phyloP scores from a whole-genome alignment of 1,140 invertebrate genomes.

The Lepidurus arcticus region DNA sequence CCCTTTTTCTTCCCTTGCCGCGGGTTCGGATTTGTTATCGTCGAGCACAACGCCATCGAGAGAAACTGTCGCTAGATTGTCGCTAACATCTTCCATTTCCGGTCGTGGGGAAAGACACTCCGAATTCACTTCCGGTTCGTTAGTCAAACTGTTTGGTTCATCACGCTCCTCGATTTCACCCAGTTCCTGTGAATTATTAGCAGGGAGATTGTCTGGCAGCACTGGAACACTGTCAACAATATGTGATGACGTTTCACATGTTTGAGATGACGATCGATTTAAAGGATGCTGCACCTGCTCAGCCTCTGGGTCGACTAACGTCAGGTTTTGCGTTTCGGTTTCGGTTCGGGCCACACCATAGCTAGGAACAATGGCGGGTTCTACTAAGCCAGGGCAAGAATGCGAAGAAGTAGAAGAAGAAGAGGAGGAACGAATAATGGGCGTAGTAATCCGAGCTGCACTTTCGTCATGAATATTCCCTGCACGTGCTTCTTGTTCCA shows the following conservation, averaged over 20 bases:
- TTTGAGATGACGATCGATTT: too few species aligned
- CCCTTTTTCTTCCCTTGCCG: not conserved
- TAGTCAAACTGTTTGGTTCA: not conserved
- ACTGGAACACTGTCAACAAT: too few species aligned
- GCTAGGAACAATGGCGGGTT: not conserved
- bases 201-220: too few species aligned
- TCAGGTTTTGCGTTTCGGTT: too few species aligned
- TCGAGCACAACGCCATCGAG: not conserved
- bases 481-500: not conserved
- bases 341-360: too few species aligned
- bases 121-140: not conserved
- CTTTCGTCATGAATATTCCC: not conserved
- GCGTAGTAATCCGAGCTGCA: not conserved
- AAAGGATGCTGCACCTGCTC: too few species aligned
- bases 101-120: not conserved
- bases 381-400: not conserved
- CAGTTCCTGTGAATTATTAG: too few species aligned
- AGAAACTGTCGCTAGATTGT: not conserved
- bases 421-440: not conserved
- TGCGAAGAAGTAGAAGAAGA: too few species aligned
- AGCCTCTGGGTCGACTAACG: too few species aligned
- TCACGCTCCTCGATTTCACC: not conserved
- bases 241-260: too few species aligned
- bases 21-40: not conserved
- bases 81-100: not conserved